Percentiles rank a stretch among this genome's conserved stretches.
Evolutionary conservation across 2,113 vertebrate genomes (phyloP).

Genomic region (Acanthochromis polyacanthus): DNA sequence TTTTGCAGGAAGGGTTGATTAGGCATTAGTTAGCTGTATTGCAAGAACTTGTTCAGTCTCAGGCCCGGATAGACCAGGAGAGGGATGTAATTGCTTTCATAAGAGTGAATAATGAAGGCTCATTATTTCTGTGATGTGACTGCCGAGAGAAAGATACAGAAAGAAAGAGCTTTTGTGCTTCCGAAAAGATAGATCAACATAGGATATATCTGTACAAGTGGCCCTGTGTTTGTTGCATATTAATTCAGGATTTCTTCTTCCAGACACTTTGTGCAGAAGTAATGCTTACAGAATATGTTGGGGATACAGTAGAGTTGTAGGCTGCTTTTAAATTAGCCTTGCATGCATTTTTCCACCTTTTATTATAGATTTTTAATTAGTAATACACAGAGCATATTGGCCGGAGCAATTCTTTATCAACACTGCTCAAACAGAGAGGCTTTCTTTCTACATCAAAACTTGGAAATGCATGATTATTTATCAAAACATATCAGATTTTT

Average conservation of each 20-base stretch:
- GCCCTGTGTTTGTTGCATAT: slow-evolving; percentile 27
- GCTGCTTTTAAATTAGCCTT: slow-evolving; percentile 21
- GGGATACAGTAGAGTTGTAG: neutral
- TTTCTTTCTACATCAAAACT: slow-evolving; percentile 11
- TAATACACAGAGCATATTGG: slow-evolving; percentile 1
- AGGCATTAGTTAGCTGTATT: slow-evolving; percentile 23
- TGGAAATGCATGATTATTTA: slow-evolving; percentile 35
- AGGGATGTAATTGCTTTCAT: slow-evolving; percentile 52
- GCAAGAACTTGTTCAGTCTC: slow-evolving; percentile 33
- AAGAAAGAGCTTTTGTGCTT: slow-evolving; percentile 30
- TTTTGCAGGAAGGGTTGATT: slow-evolving; percentile 23
- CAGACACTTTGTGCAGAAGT: slow-evolving; percentile 8
- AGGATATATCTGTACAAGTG: slow-evolving; percentile 38
- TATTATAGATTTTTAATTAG: slow-evolving; percentile 29
- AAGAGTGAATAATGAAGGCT: slow-evolving; percentile 56
- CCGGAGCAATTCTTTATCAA: neutral
- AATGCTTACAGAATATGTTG: neutral
- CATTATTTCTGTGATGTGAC: slow-evolving; percentile 55
- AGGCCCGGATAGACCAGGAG: neutral
- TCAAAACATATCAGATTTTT: slow-evolving; percentile 7
- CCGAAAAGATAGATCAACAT: slow-evolving; percentile 32
- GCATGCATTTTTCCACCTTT: slow-evolving; percentile 21
- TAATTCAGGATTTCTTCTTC: slow-evolving; percentile 47
- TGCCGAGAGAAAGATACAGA: slow-evolving; percentile 50
- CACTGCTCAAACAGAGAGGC: neutral